Evolutionary conservation across 2,888 invertebrate genomes (phyloP).

Genomic region (Euplexia lucipara): DNA sequence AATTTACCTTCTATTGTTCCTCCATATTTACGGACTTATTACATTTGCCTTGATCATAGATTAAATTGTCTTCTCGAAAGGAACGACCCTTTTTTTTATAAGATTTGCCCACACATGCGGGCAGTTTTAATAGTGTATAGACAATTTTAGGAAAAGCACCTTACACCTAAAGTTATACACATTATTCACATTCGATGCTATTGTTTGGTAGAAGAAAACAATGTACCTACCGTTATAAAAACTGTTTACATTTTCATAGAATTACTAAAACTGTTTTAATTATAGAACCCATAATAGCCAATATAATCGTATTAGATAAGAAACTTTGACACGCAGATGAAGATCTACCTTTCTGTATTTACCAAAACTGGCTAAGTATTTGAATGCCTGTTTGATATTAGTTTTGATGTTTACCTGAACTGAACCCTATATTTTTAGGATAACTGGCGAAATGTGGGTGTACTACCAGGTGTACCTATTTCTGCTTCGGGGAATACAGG

Average conservation of each 20-base stretch:
- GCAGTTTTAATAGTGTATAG: constrained; percentile 59
- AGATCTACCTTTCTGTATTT: constrained; percentile 17
- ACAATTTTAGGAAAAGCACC: constrained; percentile 58
- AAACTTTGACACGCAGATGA: constrained; percentile 20
- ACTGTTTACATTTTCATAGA: background rate
- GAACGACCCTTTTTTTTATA: constrained; percentile 78
- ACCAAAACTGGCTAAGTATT: constrained; percentile 26
- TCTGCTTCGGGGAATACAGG: too few species aligned
- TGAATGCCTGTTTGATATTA: constrained; percentile 29
- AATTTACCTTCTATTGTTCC: constrained; percentile 87
- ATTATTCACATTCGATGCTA: background rate
- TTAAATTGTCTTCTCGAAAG: constrained; percentile 81
- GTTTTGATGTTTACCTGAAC: background rate
- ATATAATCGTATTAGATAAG: constrained; percentile 27
- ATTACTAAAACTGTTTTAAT: constrained; percentile 22
- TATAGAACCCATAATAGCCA: background rate
- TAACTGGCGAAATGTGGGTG: too few species aligned
- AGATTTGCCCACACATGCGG: constrained; percentile 72
- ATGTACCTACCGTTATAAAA: constrained; percentile 7
- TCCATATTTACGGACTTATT: constrained; percentile 87
- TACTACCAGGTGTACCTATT: too few species aligned
- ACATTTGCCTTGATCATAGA: constrained; percentile 87
- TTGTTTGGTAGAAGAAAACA: background rate
- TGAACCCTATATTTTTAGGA: background rate
- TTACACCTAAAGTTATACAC: background rate